Evolutionary conservation across 2,888 invertebrate genomes (phyloP).

Genomic region (Fissipunctia ypsillon): DNA sequence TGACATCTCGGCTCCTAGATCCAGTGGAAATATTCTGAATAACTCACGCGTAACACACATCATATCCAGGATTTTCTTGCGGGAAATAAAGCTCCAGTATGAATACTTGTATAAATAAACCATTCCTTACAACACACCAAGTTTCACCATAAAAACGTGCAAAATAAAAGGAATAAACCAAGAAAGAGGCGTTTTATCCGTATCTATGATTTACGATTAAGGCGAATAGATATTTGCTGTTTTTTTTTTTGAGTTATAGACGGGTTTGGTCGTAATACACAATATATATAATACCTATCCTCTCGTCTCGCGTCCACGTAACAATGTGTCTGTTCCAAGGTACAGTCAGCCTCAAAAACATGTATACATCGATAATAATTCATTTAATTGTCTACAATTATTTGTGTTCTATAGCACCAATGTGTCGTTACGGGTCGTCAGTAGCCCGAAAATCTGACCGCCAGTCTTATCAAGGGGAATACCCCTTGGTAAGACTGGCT

Average conservation of each 20-base stretch:
- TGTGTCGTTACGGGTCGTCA: too few relatives aligned
- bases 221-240: constrained; percentile 78
- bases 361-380: too few relatives aligned
- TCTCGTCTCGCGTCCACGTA: constrained; percentile 24
- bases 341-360: constrained; percentile 5
- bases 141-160: constrained; percentile 83
- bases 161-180: constrained; percentile 80
- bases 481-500: too few relatives aligned
- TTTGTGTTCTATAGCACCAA: background rate
- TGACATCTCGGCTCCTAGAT: constrained; percentile 54
- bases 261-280: constrained; percentile 39
- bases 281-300: constrained; percentile 48
- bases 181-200: constrained; percentile 79
- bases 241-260: constrained; percentile 77
- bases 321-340: constrained; percentile 5
- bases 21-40: constrained; percentile 67
- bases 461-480: too few relatives aligned
- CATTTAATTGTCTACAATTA: background rate
- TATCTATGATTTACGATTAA: constrained; percentile 83
- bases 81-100: constrained; percentile 78
- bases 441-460: too few relatives aligned
- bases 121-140: constrained; percentile 82
- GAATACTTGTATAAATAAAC: constrained; percentile 88
- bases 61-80: constrained; percentile 68
- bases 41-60: constrained; percentile 67